Conservation (phyloP, 2,888 invertebrate species). For the Lumbricus terrestris region DNA sequence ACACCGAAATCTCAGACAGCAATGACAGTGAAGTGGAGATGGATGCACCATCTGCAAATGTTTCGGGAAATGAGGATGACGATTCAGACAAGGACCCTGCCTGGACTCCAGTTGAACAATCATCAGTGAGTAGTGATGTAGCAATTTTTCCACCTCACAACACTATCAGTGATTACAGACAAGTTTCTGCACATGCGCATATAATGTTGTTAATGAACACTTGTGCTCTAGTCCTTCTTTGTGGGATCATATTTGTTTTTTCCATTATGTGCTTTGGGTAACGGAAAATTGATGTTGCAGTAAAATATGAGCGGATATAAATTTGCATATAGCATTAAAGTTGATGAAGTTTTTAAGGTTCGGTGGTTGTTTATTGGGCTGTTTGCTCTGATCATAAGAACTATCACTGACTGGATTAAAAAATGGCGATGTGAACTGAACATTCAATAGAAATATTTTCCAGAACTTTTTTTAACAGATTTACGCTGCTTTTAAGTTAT, state of each 20-base stretch:
- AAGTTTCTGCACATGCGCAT: no score
- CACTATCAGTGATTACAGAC: not conserved
- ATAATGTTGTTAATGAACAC: not conserved
- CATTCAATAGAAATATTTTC: not conserved
- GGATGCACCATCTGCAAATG: not conserved
- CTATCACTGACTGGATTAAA: not conserved
- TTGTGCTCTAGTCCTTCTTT: not conserved
- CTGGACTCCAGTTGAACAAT: not conserved
- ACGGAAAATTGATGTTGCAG: not conserved
- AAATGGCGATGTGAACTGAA: not conserved
- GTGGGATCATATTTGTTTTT: not conserved
- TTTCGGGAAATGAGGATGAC: not conserved
- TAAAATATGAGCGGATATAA: no score
- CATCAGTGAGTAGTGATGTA: not conserved
- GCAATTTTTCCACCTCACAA: no score
- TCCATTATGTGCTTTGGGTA: not conserved
- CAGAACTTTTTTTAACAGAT: not conserved
- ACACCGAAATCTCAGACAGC: not conserved
- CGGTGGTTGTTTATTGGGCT: not conserved
- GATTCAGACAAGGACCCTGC: conserved; percentile 3
- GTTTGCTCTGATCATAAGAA: not conserved
- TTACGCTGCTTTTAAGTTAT: not conserved
- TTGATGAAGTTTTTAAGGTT: not conserved
- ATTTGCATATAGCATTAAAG: not conserved
- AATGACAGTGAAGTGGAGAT: not conserved